Evolutionary conservation across 2,888 invertebrate species (phyloP), one percentile per base, ranked within the genome.

Genomic region (Oxyscelio sp.): DNA sequence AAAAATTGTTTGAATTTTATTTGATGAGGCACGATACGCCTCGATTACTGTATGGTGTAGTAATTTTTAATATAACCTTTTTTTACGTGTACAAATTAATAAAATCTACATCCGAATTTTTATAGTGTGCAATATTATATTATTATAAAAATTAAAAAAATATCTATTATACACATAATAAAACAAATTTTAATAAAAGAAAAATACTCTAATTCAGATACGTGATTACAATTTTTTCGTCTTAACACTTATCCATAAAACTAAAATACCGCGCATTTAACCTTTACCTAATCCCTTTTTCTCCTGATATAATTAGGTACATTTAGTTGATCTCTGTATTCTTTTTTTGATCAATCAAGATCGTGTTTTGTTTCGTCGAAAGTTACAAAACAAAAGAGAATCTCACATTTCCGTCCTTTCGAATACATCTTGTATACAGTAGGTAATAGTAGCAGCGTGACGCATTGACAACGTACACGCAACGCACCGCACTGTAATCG

Each of bases 401-500:
- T 83, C 54, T 83, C 79, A 77, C 73, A 70, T 85, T 83, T 83
- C 85, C 83, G 77, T 85, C 77, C 81, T 81, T 74, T 85, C 73
- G 68, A 68, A 48, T 27, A 73, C 52, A 73, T 65, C 65, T 78
- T 68, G 77, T 65, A 75, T 40, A 75, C 63, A 77, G 83, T 68
- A 82, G 71, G 73, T 82, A 86, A 82, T 83, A 83, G 70, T 85
- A 86, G 85, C 71, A 83, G 81, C 58, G 89, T 89, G 90, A 91
- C 90, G 91, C 89, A 90, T 90, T 89, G 87, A 84, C 85, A 88
- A 87, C 88, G 82, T 85, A 83, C 93, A 93, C 93, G 93, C 93
- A 90, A 93, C 85, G 86, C 89, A 89, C 90, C 90, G 89, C 91
- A 89, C 92, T 92, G 85, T 92, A 93, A 93, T 92, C 88, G 90